Conservation (phyloP, 53 echinoderm and acorn worm species). For the Zoroaster sp. region DNA sequence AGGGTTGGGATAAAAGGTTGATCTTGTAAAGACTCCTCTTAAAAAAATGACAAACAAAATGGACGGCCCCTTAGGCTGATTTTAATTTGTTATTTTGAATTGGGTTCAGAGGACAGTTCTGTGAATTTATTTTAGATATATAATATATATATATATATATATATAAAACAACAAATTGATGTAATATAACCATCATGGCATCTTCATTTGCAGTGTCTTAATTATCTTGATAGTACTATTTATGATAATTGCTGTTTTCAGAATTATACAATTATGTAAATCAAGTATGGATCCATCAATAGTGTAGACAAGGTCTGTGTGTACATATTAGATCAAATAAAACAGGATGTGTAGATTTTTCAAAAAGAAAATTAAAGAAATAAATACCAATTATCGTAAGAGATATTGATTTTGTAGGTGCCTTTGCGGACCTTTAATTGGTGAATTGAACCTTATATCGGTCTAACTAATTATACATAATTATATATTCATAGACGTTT, state of each 20-base stretch:
- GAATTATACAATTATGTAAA: neutral
- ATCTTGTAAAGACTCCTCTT: no score
- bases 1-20: neutral
- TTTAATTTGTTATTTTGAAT: neutral
- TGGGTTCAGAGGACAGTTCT: neutral
- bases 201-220: conserved; percentile 52
- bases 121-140: neutral
- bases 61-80: no score
- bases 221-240: conserved; percentile 29
- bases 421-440: neutral
- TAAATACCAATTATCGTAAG: neutral
- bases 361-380: neutral
- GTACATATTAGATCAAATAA: conserved; percentile 45
- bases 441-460: neutral
- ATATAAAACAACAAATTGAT: neutral
- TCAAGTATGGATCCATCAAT: neutral
- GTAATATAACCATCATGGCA: neutral
- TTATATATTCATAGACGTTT: neutral
- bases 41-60: no score
- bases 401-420: neutral
- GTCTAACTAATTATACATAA: neutral
- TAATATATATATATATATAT: neutral
- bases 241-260: conserved; percentile 13
- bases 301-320: conserved; percentile 32
- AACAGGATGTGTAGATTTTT: conserved; percentile 31